Conservation (phyloP, 2,888 invertebrate genomes). For the Gastrophysa polygoni region DNA sequence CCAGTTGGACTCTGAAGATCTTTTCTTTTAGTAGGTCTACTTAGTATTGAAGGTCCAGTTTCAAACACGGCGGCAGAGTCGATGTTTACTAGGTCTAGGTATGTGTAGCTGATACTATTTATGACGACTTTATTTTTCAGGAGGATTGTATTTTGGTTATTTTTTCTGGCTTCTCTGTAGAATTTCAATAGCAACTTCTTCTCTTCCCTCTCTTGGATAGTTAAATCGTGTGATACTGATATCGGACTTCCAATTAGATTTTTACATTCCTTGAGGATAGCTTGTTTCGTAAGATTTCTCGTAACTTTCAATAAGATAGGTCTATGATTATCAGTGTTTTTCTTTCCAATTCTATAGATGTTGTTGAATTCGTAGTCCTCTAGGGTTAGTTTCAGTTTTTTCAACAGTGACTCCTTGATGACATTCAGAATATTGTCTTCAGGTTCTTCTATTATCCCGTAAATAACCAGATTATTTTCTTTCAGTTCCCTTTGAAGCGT, state of each 20-base stretch:
- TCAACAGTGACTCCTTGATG: background rate
- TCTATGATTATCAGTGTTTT: background rate
- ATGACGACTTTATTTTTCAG: conserved; percentile 1
- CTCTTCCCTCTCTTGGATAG: background rate
- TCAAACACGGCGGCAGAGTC: background rate
- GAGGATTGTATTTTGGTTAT: background rate
- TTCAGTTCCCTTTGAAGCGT: background rate
- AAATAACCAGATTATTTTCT: background rate
- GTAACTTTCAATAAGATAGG: conserved; percentile 1
- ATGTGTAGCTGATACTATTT: background rate
- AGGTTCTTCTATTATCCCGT: background rate
- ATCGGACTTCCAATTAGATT: background rate
- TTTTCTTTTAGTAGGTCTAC: background rate
- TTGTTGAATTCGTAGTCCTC: conserved; percentile 1
- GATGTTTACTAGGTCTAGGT: background rate
- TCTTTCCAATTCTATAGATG: background rate
- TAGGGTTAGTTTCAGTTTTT: background rate
- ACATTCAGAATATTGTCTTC: background rate
- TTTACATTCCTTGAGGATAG: background rate
- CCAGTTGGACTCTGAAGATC: background rate
- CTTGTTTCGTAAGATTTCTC: background rate
- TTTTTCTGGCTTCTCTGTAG: background rate
- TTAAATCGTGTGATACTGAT: background rate
- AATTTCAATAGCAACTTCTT: background rate
- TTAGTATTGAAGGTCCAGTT: background rate